phyloP scores from a whole-genome alignment of 1,140 invertebrate genomes.

The Zeugodacus cucurbitae region DNA sequence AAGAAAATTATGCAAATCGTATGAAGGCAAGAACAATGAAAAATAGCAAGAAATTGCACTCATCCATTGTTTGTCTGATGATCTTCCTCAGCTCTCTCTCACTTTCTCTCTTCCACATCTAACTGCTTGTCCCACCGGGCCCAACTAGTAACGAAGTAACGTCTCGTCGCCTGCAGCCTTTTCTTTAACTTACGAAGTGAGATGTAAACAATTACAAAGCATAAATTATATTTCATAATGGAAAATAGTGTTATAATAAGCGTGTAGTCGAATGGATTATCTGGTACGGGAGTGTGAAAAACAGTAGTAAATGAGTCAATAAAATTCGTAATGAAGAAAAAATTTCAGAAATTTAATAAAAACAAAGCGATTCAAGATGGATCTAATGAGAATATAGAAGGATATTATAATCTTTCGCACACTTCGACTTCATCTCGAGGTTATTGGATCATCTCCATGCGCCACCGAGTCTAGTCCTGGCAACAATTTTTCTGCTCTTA shows the following conservation, averaged over 20 bases:
- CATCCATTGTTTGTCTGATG: background rate
- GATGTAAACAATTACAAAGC: slow-evolving; percentile 38
- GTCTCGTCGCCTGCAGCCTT: background rate
- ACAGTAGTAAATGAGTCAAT: background rate
- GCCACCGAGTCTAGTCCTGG: too few relatives aligned
- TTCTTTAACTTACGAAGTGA: background rate
- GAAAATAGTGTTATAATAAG: background rate
- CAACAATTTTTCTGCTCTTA: too few relatives aligned
- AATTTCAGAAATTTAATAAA: too few relatives aligned
- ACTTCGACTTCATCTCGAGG: too few relatives aligned
- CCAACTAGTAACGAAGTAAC: background rate
- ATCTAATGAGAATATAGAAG: too few relatives aligned
- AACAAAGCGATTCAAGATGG: background rate
- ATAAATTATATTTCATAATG: slow-evolving; percentile 18
- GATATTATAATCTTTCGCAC: too few relatives aligned
- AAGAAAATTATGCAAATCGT: slow-evolving; percentile 45
- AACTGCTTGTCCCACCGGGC: background rate
- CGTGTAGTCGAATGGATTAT: background rate
- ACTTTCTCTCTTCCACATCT: background rate
- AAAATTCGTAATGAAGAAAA: background rate
- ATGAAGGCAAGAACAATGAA: slow-evolving; percentile 12
- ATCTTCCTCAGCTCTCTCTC: background rate
- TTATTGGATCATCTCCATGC: too few relatives aligned
- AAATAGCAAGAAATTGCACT: background rate
- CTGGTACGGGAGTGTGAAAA: background rate